Base-by-base conservation (phyloP, 2,113 vertebrate species). In the Phocoena phocoena region DNA sequence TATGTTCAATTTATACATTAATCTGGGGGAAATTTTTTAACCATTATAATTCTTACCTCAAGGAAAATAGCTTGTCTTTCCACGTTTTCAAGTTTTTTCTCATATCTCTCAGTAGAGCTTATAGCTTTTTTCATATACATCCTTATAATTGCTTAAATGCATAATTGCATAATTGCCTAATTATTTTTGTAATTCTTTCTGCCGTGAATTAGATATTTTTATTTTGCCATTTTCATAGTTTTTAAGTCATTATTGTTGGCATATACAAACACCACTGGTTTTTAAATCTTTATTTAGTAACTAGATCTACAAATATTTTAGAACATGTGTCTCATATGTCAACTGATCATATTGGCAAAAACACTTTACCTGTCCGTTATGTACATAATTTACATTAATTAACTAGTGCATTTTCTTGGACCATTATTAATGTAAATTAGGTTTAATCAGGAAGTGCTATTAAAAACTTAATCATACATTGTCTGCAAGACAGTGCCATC, bases 131-230 rank as follows among this genome's bases (percentile, higher is more conserved):
- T 62, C 23, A 36, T 13, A 8, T 81, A 88, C 26, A 77, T 36
- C n/a, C 26, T 93, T 33, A 47, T 83, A 83, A 88, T 76, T 81
- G 31, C 67, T 65, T 88, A 73, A 74, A 70, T 25, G 13, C 80
- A 17, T 53, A 53, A 70, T 88, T 88, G 50, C 50, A 53, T 53
- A 50, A 53, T 53, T 53, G 53, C 25, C 8, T 93, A 94, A 53
- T 94, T 88, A 91, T n/a, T 79, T 73, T 92, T 80, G 5, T 81
- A 67, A 47, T 92, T 96, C 17, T 82, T 88, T 95, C 28, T 87
- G 55, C 47, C 82, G 2, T 88, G n/a, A 73, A 88, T 82, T 50
- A 73, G 36, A 92, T 92, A 4, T 81, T 71, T 94, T 80, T 73
- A 25, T 87, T 86, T 95, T 81, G 21, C 8, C 41, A 63, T 90